Evolutionary conservation across 2,113 vertebrate genomes (phyloP), one percentile per base, ranked within the genome.

Genomic region (Sphaerodactylus townsendi): DNA sequence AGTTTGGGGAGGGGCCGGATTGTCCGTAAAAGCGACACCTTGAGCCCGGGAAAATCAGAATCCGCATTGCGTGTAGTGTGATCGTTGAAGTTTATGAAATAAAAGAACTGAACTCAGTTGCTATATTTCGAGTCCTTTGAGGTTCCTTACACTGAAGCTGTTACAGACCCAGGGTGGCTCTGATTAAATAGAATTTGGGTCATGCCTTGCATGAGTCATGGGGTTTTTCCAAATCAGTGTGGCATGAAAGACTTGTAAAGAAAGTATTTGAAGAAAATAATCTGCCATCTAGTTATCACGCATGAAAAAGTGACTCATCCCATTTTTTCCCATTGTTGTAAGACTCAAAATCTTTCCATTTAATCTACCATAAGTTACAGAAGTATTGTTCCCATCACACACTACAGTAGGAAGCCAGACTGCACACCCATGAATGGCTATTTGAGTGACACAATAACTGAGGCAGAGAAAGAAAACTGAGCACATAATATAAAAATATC

Each of bases 201-300:
- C 2, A 69, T 17, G 5, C 1, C 66, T 1, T 73, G 35, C 64
- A 44, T 0, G 0, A 72, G n/a, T 81, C 66, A 46, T 0, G 64
- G 28, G 37, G 2, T 84, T 8, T 2, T 70, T 3, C 4, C 19
- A 84, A 89, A 84, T 66, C 3, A 64, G 1, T 41, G 10, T 78
- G 44, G 62, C 73, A 56, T 1, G 25, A 72, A 85, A 82, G 79
- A 79, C 9, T 64, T 3, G 72, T 59, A 66, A 64, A 71, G 5
- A 2, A 28, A 74, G 0, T 8, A 73, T 74, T 85, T 62, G 3
- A 64, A 39, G 89, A 81, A 85, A 41, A 10, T 82, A 33, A 81
- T 19, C 3, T 46, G 37, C 59, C 48, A 71, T 8, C 21, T 87
- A 79, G 17, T 64, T 19, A 71, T 2, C 64, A 28, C 30, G 44